Evolutionary conservation across 2,888 invertebrate species (phyloP), one percentile per base, ranked within the genome.

Genomic region (Melipona beecheii): DNA sequence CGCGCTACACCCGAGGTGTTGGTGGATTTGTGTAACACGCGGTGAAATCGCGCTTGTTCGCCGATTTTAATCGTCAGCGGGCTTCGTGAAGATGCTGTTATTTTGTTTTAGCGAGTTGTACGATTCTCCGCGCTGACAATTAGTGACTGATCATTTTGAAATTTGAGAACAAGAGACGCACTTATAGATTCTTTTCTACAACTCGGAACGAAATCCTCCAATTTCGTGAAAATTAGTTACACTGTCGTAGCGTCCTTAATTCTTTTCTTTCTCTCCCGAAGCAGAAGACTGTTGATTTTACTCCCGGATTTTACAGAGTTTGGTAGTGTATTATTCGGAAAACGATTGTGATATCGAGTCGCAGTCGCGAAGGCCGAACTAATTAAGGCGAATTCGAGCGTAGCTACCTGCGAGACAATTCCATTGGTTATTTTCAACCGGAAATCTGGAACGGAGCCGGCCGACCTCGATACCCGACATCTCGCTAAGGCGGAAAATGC

Each of bases 401-500:
- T 64, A 68, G 65, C 76, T 81, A 78, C 81, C 60, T 70, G 84
- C 31, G 60, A 81, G 43, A 78, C 64, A 81, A 81, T 84, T 78
- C 76, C 50, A 81, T 84, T 64, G 86, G 83, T 81, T 83, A 83
- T 86, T 86, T 78, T 84, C 78, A 81, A 80, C 66, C 75, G 78
- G 66, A 84, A 82, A 85, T 86, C 85, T 86, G 86, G 77, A 86
- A 78, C 85, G 66, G 62, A 77, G 75, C 77, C 82, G 85, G 71
- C 64, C 85, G 79, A 86, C 82, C 85, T 83, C 79, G 73, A 86
- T 85, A 85, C 82, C 73, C 79, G 77, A 79, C 75, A 75, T 82
- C 82, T 75, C 80, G 31, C 72, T 85, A 86, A 83, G 79, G 77
- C 77, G 79, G 85, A 82, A 86, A 86, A 86, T 77, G 85, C 86